Percentiles rank a stretch among this genome's conserved stretches.
phyloP scores from a whole-genome alignment of 2,888 invertebrate genomes.

The Nineta flava region DNA sequence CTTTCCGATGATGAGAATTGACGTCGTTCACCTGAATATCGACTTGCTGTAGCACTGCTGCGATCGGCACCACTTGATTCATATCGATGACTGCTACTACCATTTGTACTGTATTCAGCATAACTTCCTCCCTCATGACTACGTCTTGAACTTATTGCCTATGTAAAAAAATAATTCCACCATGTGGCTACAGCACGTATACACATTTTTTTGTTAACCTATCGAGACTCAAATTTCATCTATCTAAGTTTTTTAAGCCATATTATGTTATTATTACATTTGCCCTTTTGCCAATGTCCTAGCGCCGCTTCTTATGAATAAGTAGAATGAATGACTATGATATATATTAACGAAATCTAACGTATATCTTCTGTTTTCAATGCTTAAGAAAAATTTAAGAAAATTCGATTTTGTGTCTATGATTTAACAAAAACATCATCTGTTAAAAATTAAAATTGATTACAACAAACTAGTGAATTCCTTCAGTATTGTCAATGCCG shows the following conservation, averaged over 20 bases:
- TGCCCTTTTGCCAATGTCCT: too few species aligned
- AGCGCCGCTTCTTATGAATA: too few species aligned
- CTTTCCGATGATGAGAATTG: constrained; percentile 4
- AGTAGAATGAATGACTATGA: too few species aligned
- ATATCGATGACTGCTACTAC: constrained; percentile 23
- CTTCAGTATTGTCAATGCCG: not conserved
- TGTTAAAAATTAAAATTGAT: too few species aligned
- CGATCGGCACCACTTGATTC: constrained; percentile 31
- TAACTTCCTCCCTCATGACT: constrained; percentile 25
- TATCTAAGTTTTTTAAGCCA: too few species aligned
- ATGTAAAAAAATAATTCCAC: constrained; percentile 4
- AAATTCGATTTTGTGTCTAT: not conserved
- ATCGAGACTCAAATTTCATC: too few species aligned
- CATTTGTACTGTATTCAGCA: constrained; percentile 30
- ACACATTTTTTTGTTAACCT: too few species aligned
- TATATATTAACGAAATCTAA: not conserved
- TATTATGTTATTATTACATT: too few species aligned
- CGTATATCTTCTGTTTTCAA: not conserved
- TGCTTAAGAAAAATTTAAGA: not conserved
- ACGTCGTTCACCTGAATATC: constrained; percentile 32
- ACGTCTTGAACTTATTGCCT: constrained; percentile 26
- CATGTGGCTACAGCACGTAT: not conserved
- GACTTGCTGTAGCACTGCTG: constrained; percentile 30
- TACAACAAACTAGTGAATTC: too few species aligned
- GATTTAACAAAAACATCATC: not conserved